Base-by-base conservation (phyloP, 2,113 vertebrate genomes). In the Merops nubicus region DNA sequence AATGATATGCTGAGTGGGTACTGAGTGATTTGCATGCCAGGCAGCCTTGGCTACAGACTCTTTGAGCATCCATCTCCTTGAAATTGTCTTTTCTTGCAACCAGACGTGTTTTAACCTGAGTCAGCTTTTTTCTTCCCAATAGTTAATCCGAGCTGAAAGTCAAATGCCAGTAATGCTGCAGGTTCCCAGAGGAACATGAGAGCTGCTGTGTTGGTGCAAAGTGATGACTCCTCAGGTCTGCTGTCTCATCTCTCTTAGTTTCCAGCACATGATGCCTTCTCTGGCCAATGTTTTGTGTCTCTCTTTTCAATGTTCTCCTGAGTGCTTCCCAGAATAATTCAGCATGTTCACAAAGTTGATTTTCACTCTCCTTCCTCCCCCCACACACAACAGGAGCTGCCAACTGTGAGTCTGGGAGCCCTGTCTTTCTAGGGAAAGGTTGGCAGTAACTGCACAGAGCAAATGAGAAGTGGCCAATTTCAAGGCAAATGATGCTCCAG, bases 101-200 rank as follows among this genome's bases (percentile, higher is more conserved):
- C 45, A 63, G 42, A 69, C 6, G 15, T 76, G 70, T 54, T 93
- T 85, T 67, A 68, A 65, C 54, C 33, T 4, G 53, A 95, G 67
- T 93, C 88, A 94, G 89, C 93, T 23, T 88, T 91, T 93, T 94
- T 72, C 42, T 38, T 85, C 63, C 62, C 65, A 63, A 8, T 43
- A 18, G 38, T 74, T 93, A 90, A 88, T 65, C 72, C 75, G 77
- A 93, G 60, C 48, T 74, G 75, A 90, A 90, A 90, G 75, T 78
- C 90, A 83, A 86, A 72, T 84, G 60, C 68, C 69, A 43, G 75
- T 72, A 81, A 85, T 57, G 89, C 65, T 83, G 15, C n/a, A 6
- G 23, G 18, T 88, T 93, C 80, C 54, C 63, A 77, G 85, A 76
- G 68, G 42, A 12, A 15, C 8, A 2, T 33, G 36, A 57, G 64